Evolutionary conservation across 2,888 invertebrate genomes (phyloP), one percentile per base, ranked within the genome.

Genomic region (Apamea anceps): DNA sequence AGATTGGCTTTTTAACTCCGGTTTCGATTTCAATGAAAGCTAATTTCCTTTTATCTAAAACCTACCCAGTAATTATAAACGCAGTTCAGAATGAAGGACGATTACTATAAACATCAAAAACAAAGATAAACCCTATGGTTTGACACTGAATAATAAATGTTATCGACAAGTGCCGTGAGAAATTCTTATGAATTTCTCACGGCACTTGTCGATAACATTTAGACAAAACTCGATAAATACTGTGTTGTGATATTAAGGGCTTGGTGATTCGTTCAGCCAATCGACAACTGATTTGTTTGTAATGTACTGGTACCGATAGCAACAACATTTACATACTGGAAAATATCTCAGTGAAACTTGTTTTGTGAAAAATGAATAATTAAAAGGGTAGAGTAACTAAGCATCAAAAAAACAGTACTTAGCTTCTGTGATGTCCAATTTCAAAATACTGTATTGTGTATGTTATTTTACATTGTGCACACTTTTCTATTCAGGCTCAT

Each of bases 241-340:
- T 15, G 25, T 70, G 28, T 45, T 51, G 51, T 67, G 62, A 60
- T 71, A 45, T 57, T 57, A 85, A 88, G 85, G 85, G 85, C 85
- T 81, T 66, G 28, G 13, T 21, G 60, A 85, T 88, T 85, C n/a
- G 88, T 88, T 88, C 82, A 63, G 62, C 82, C 82, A 72, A 81
- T 85, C 42, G 72, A 37, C 65, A 60, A 85, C 82, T 60, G 82
- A 88, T 82, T 66, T 67, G 12, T 42, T 68, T 57, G 8, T 65
- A 65, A 85, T 63, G 12, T 65, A 7, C 28, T 42, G 13, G 2
- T 87, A 84, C 48, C 7, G 37, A 37, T n/a, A 25, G 65, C 62
- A 73, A 73, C 15, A 68, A 37, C 57, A 57, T 42, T 42, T 42
- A 42, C 7, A 42, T 42, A 42, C 42, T 42, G 42, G 42, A 42